These are phyloP conservation scores for Clarias laeviceps DNA, from an alignment of 2,797 vertebrate genomes.

Conservation along the genomic window DNA sequence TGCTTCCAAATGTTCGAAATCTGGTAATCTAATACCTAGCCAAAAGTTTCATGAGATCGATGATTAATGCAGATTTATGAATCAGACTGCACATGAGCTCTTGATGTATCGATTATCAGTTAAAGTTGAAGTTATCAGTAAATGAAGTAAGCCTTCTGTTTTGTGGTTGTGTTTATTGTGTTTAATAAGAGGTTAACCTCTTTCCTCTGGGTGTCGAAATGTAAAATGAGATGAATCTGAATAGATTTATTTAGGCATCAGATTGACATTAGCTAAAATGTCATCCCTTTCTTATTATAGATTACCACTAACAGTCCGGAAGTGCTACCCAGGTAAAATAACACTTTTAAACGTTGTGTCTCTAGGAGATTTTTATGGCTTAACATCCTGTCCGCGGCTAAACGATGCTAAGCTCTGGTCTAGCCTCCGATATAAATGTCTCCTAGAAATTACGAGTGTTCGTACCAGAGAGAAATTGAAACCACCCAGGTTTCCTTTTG, in stretches of 20 bases:
- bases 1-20: not conserved
- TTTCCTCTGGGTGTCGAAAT: not conserved
- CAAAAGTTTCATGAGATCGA: not conserved
- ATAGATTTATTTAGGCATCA: not conserved
- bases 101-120: not conserved
- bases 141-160: not conserved
- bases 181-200: not conserved
- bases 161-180: not conserved
- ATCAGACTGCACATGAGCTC: not conserved
- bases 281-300: not conserved
- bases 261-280: not conserved
- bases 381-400: not conserved
- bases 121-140: conserved; percentile 4
- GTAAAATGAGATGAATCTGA: not conserved
- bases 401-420: not conserved
- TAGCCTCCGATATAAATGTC: not conserved
- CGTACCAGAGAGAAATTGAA: not conserved
- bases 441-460: not conserved
- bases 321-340: not conserved
- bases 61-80: no score
- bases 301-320: not conserved
- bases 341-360: not conserved
- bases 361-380: not conserved
- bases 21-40: not conserved
- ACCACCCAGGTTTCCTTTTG: not conserved